Conservation (phyloP, 2,113 vertebrate species). For the Jacana jacana region DNA sequence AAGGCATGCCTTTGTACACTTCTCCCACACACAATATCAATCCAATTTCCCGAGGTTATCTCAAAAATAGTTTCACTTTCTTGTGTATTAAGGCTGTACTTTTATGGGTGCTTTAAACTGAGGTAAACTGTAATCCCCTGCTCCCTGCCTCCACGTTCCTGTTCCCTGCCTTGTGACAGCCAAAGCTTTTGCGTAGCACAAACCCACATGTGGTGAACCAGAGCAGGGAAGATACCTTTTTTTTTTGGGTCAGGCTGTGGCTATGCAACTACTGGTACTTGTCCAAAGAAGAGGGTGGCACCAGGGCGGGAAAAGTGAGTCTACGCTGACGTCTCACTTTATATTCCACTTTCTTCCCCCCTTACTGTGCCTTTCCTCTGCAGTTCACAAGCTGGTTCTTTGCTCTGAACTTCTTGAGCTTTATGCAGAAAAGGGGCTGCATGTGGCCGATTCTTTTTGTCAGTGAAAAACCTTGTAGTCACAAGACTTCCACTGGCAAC, state of each 20-base stretch:
- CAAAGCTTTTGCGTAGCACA: background rate
- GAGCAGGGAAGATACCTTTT: background rate
- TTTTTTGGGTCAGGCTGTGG: background rate
- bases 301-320: background rate
- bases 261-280: background rate
- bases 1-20: background rate
- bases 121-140: background rate
- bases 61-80: background rate
- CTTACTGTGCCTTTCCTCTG: background rate
- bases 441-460: background rate
- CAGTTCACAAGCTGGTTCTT: background rate
- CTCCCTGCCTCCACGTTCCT: background rate
- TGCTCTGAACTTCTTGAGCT: rapidly evolving
- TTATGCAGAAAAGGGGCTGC: background rate
- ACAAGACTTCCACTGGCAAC: background rate
- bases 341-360: background rate
- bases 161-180: background rate
- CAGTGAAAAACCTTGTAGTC: background rate
- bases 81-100: background rate
- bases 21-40: background rate
- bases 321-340: background rate
- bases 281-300: background rate
- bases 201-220: constrained; percentile 1
- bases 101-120: background rate
- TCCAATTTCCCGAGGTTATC: background rate